These are phyloP conservation scores for Xiphydria camelus DNA, from an alignment of 2,888 invertebrate species.

Conservation along the genomic window DNA sequence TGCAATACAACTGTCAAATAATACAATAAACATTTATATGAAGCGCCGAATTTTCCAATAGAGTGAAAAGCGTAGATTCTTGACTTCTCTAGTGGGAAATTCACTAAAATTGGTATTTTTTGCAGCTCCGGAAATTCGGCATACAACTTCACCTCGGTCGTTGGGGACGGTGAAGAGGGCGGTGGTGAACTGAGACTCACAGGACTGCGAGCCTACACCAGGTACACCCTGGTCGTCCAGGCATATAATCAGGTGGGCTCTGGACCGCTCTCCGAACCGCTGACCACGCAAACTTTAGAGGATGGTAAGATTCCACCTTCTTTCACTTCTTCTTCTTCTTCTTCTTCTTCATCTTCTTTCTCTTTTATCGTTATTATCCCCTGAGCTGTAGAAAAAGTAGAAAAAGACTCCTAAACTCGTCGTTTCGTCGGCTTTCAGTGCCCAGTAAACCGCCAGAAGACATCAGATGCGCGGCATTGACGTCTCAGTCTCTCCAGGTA, in stretches of 20 bases:
- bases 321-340: not conserved
- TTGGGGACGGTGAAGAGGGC: conserved; percentile 71
- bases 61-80: too few species aligned
- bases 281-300: conserved; percentile 72
- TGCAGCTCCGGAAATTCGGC: conserved; percentile 58
- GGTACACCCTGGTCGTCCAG: conserved; percentile 72
- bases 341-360: conserved; percentile 7
- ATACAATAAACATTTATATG: too few species aligned
- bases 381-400: not conserved
- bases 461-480: conserved; percentile 73
- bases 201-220: conserved; percentile 68
- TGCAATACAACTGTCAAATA: too few species aligned
- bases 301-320: conserved; percentile 69
- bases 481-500: conserved; percentile 76
- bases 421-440: conserved; percentile 67
- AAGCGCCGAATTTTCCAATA: too few species aligned
- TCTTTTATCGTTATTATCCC: not conserved
- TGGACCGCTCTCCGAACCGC: conserved; percentile 71
- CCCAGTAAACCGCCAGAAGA: conserved; percentile 80
- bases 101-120: not conserved
- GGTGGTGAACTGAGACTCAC: conserved; percentile 68
- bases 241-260: conserved; percentile 77
- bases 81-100: not conserved
- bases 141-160: conserved; percentile 71
- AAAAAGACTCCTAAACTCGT: not conserved